Conservation (phyloP, 2,797 vertebrate genomes). For the Tinamus major region DNA sequence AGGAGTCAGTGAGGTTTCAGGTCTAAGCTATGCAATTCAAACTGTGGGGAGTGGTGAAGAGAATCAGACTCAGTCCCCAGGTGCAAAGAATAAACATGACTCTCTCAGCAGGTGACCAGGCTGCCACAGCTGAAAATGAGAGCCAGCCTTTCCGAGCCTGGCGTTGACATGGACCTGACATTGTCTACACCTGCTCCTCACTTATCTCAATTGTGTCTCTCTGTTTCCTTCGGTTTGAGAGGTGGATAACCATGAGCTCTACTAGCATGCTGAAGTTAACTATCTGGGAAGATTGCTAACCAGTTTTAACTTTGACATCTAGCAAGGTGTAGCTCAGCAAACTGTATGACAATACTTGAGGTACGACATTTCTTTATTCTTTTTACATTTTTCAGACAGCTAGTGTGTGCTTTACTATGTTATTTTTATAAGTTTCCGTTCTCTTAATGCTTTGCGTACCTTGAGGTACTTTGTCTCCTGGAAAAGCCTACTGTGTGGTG, state of each 20-base stretch:
- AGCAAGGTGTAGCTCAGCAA: background rate
- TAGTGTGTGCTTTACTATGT: background rate
- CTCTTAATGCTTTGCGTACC: background rate
- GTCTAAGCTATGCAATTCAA: background rate
- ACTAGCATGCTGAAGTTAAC: background rate
- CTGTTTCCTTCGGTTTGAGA: background rate
- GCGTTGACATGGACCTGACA: background rate
- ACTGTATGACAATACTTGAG: background rate
- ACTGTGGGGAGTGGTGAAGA: background rate
- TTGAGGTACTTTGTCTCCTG: background rate
- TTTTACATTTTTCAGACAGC: background rate
- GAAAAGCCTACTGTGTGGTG: background rate
- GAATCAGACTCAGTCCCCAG: background rate
- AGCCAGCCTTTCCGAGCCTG: background rate
- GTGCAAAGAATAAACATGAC: background rate
- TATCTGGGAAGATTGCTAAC: background rate
- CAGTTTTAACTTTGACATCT: fast-evolving
- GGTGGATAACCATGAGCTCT: background rate
- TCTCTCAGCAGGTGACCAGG: background rate
- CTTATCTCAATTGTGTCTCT: background rate
- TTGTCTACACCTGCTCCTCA: background rate
- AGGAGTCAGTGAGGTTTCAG: background rate
- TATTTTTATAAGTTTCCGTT: background rate
- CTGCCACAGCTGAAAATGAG: background rate
- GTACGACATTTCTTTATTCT: background rate